phyloP scores from a whole-genome alignment of 2,797 vertebrate genomes.

The Taenioides sp. region DNA sequence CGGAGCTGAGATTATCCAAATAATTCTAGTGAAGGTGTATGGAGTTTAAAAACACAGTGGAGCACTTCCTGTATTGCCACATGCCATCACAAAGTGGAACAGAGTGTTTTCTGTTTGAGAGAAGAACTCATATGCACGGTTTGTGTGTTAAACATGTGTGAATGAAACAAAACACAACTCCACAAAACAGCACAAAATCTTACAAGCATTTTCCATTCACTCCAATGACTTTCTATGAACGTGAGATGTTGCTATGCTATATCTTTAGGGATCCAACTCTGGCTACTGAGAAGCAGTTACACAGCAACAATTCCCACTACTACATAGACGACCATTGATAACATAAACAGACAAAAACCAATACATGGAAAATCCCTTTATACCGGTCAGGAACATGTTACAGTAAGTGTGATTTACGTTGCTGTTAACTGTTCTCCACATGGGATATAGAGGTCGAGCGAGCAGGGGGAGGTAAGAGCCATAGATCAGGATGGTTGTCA shows the following conservation, averaged over 20 bases:
- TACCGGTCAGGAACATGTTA: slow-evolving; percentile 18
- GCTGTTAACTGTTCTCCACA: slow-evolving; percentile 51
- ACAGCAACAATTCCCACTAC: slow-evolving; percentile 57
- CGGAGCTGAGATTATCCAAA: too few relatives aligned
- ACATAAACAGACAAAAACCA: slow-evolving; percentile 31
- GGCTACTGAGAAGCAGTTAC: slow-evolving; percentile 51
- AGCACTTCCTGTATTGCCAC: too few relatives aligned
- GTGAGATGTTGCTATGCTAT: slow-evolving; percentile 54
- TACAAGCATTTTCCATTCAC: too few relatives aligned
- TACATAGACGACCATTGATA: slow-evolving; percentile 19
- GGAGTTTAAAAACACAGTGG: too few relatives aligned
- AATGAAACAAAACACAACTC: too few relatives aligned
- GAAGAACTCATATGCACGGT: too few relatives aligned
- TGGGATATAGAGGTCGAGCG: slow-evolving; percentile 30
- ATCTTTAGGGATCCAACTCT: slow-evolving; percentile 54
- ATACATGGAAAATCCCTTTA: slow-evolving; percentile 18
- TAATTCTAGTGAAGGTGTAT: too few relatives aligned
- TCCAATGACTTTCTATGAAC: not conserved
- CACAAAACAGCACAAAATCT: too few relatives aligned
- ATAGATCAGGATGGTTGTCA: slow-evolving; percentile 31
- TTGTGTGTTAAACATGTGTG: too few relatives aligned
- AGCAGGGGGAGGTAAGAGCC: slow-evolving; percentile 11
- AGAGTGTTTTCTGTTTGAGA: too few relatives aligned
- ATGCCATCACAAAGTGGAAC: too few relatives aligned
- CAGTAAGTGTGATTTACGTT: slow-evolving; percentile 27